A percentile compares a stretch with the other conserved stretches of the same genome.
These are phyloP conservation scores for Stegostoma tigrinum DNA, from an alignment of 2,113 vertebrate species.

Conservation along the genomic window DNA sequence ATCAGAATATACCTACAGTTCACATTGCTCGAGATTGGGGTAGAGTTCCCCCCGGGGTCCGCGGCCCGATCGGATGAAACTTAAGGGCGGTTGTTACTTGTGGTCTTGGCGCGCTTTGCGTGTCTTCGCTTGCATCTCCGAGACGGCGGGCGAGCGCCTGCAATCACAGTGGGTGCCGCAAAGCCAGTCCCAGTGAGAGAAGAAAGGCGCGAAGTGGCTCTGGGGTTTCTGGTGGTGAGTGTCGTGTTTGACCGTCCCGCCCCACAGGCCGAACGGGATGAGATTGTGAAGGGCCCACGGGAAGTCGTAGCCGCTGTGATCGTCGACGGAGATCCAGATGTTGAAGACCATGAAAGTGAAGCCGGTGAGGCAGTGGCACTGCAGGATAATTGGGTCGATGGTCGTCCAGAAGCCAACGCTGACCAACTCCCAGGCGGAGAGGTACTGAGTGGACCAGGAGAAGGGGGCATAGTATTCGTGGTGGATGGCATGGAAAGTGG, in stretches of 20 bases:
- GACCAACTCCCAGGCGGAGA: conserved; percentile 67
- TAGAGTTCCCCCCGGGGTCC: not conserved
- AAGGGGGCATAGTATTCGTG: conserved; percentile 65
- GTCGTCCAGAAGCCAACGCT: conserved; percentile 66
- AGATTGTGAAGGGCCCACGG: conserved; percentile 64
- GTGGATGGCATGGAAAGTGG: conserved; percentile 66
- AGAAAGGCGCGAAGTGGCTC: conserved; percentile 67
- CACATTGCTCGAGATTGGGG: not conserved
- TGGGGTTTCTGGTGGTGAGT: conserved; percentile 59
- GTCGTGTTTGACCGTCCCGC: conserved; percentile 60
- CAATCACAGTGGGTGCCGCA: conserved; percentile 49
- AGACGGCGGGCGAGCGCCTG: conserved; percentile 39
- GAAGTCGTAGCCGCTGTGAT: conserved; percentile 68
- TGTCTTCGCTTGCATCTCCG: conserved; percentile 11
- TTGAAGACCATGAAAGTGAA: conserved; percentile 70
- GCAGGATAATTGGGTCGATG: conserved; percentile 60
- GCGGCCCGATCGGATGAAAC: not conserved
- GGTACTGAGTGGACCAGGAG: conserved; percentile 65
- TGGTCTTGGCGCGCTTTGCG: not conserved
- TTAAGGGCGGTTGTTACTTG: not conserved
- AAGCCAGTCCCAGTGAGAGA: conserved; percentile 69
- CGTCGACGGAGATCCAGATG: conserved; percentile 63
- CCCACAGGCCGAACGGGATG: conserved; percentile 66
- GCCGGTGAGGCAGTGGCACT: conserved; percentile 63
- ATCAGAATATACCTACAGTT: not conserved